Evolutionary conservation across 1,140 invertebrate species (phyloP), one percentile per base, ranked within the genome.

Genomic region (Drusus annulatus): DNA sequence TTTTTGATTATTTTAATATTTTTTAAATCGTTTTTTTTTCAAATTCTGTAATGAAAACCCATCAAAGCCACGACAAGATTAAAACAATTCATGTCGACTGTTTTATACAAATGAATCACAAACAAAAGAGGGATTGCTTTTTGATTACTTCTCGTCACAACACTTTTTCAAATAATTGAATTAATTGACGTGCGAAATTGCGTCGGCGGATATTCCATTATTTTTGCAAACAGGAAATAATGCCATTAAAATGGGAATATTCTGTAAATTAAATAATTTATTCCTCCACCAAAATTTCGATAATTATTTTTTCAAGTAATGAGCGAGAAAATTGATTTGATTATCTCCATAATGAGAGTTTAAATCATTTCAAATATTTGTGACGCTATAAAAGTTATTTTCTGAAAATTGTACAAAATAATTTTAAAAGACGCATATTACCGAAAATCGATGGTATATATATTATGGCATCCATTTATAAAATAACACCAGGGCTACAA

Each of bases 141-240:
- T 71, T 71, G 52, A 71, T 71, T 71, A 71, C 51, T 51, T 71
- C 23, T 10, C n/a, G 23, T 31, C 31, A 31, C 25, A 65, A n/a
- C 62, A 28, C 28, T 71, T 71, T 17, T 51, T 71, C 31, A 36
- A 51, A 71, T 52, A 71, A 71, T 21, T 71, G 68, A 71, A 51
- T 51, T 51, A 51, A 51, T 71, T 71, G 36, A 52, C 51, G n/a
- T 71, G 68, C n/a, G 17, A 71, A 71, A 71, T 71, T 71, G 36
- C 68, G 31, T 52, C 13, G 45, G 31, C 31, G 16, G 2, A 17
- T 17, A 65, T 31, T 25, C 36, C 68, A 71, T 71, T 71, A 51
- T 63, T 63, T 63, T 23, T 23, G 7, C 17, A 25, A 23, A 25
- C 60, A 25, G 17, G 15, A 17, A 63, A n/a, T 17, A 17, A 56